phyloP scores from a whole-genome alignment of 2,888 invertebrate genomes.

The Trichacis sp. region DNA sequence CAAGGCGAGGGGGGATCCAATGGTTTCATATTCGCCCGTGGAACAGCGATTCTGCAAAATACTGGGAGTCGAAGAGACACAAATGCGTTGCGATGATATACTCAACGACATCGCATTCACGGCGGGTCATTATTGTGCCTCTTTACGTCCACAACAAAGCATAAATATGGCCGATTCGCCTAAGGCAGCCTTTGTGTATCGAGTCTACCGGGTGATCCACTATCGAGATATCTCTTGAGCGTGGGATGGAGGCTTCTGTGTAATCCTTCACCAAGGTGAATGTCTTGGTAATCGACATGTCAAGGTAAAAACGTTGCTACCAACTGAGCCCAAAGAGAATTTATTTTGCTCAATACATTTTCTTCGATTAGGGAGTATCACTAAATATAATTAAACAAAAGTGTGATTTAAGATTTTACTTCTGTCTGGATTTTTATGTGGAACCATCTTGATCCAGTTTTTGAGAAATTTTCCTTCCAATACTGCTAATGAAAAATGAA shows the following conservation, averaged over 20 bases:
- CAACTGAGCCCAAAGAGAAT: too few species aligned
- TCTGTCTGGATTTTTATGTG: too few species aligned
- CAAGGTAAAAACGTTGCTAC: too few species aligned
- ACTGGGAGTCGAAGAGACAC: constrained; percentile 47
- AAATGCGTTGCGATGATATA: constrained; percentile 60
- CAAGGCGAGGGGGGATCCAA: constrained; percentile 43
- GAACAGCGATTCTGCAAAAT: constrained; percentile 44
- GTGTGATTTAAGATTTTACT: too few species aligned
- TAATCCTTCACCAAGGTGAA: constrained; percentile 31
- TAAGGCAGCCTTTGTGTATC: constrained; percentile 58
- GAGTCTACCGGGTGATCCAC: constrained; percentile 56
- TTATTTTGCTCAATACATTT: too few species aligned
- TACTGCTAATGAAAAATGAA: too few species aligned
- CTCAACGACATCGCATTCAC: constrained; percentile 58
- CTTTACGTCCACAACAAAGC: constrained; percentile 64
- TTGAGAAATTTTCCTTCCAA: too few species aligned
- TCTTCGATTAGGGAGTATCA: too few species aligned
- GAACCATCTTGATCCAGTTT: too few species aligned
- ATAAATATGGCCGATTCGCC: constrained; percentile 63
- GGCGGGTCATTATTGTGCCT: constrained; percentile 56
- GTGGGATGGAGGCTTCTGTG: constrained; percentile 49
- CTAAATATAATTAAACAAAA: too few species aligned
- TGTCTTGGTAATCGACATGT: neutral
- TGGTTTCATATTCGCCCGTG: constrained; percentile 44
- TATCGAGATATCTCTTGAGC: constrained; percentile 55